phyloP scores from a whole-genome alignment of 1,140 invertebrate genomes.

The Zaprionus taronus region DNA sequence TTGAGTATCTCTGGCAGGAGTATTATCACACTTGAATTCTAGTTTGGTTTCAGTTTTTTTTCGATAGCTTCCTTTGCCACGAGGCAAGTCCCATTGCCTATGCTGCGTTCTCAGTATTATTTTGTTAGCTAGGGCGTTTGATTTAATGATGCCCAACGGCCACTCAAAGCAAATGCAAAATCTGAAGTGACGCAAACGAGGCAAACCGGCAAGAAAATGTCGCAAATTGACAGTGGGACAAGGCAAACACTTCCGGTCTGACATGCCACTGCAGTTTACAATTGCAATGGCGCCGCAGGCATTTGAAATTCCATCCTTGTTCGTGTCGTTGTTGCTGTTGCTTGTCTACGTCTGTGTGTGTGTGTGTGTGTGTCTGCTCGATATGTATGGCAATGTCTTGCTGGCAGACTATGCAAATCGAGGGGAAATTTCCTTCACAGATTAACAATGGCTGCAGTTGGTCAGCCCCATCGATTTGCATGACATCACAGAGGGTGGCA shows the following conservation, averaged over 20 bases:
- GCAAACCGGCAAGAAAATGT: conserved; percentile 42
- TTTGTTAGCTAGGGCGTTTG: conserved; percentile 20
- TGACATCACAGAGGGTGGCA: conserved; percentile 2
- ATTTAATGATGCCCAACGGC: conserved; percentile 71
- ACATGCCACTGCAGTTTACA: conserved; percentile 44
- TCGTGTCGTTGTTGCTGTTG: background rate
- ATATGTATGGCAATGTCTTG: conserved; percentile 40
- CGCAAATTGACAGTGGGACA: conserved; percentile 64
- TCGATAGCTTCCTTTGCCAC: background rate
- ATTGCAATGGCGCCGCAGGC: conserved; percentile 35
- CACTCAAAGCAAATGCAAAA: conserved; percentile 51
- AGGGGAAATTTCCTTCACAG: conserved; percentile 38
- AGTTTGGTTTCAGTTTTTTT: background rate
- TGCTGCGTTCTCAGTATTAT: background rate
- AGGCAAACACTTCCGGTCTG: conserved; percentile 69
- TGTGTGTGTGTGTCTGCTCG: conserved; percentile 23
- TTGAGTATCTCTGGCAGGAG: background rate
- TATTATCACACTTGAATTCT: background rate
- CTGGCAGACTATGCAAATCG: conserved; percentile 64
- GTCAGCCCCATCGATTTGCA: conserved; percentile 47
- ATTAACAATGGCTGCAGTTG: conserved; percentile 25
- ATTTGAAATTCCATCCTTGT: conserved; percentile 10
- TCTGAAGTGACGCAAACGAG: conserved; percentile 48
- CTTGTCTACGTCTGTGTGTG: background rate
- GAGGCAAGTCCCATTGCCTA: background rate